Evolutionary conservation across 2,113 vertebrate genomes (phyloP).

Genomic region (Gymnarchus niloticus): DNA sequence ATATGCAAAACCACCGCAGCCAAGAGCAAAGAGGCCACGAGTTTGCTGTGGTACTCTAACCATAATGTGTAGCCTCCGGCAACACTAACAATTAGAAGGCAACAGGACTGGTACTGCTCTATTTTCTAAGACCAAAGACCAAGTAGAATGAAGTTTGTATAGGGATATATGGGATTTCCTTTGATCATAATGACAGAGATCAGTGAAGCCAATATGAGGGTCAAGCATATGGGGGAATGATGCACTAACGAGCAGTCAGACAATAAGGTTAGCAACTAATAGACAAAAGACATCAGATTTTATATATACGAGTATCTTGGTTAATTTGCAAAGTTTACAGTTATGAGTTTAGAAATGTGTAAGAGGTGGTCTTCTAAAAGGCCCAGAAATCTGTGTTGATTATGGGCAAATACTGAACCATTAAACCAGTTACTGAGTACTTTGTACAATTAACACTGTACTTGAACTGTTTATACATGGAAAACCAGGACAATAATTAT

Average conservation of each 20-base stretch:
- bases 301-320: neutral
- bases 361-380: neutral
- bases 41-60: slow-evolving; percentile 19
- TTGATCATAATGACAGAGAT: too few species aligned
- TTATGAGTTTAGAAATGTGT: neutral
- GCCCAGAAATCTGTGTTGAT: neutral
- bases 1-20: neutral
- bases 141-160: too few species aligned
- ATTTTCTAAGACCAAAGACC: too few species aligned
- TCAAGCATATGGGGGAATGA: too few species aligned
- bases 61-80: slow-evolving; percentile 29
- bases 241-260: neutral
- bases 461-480: slow-evolving; percentile 2
- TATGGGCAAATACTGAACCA: neutral
- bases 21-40: slow-evolving; percentile 10
- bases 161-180: too few species aligned
- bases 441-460: neutral
- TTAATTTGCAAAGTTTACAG: neutral
- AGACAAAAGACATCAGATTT: neutral
- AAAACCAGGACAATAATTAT: neutral
- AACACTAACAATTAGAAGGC: slow-evolving; percentile 18
- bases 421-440: neutral
- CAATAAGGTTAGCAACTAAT: neutral
- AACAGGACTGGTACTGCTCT: too few species aligned
- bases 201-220: too few species aligned